Evolutionary conservation across 2,888 invertebrate genomes (phyloP), one percentile per base, ranked within the genome.

Genomic region (Thera obeliscata): DNA sequence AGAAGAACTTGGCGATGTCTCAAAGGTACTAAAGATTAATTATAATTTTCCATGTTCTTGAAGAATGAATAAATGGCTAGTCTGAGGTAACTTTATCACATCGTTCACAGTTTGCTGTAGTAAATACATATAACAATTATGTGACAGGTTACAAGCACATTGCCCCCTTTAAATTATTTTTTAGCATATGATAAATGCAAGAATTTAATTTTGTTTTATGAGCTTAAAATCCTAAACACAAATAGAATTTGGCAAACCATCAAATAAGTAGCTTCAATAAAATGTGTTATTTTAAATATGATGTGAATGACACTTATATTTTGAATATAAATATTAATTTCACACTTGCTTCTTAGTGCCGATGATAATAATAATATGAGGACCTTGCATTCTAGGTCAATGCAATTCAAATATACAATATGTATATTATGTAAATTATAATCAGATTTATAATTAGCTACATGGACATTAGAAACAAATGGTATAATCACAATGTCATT

Each of bases 241-340:
- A 70, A 68, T 74, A 72, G 66, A 64, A 70, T 73, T 74, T 76
- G 75, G 77, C 76, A 74, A 57, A 70, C 63, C 56, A 74, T 75
- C 76, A 77, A 75, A 70, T 67, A 33, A 68, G 65, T 70, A 69
- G 66, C 71, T 74, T 72, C 59, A 72, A 71, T 63, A 72, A 72
- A 74, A 71, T 64, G 64, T 67, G 64, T 59, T 64, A 62, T 70
- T 66, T 62, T 65, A 56, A 65, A 56, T 67, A 52, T 61, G 62
- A 61, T 54, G 61, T n/a, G 41, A 59, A 59, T 71, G 69, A 71
- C 66, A 63, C 12, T 58, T 35, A 38, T 60, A 52, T 36, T 66
- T 65, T 64, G 52, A 63, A 46, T 49, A 64, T 60, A 36, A 56
- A 59, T 61, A 66, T 56, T 50, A 33, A 57, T 56, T 43, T 57